Percentiles rank a stretch among this genome's conserved stretches.
These are phyloP conservation scores for Cephalopholis sonnerati DNA, from an alignment of 2,113 vertebrate genomes.

Conservation along the genomic window DNA sequence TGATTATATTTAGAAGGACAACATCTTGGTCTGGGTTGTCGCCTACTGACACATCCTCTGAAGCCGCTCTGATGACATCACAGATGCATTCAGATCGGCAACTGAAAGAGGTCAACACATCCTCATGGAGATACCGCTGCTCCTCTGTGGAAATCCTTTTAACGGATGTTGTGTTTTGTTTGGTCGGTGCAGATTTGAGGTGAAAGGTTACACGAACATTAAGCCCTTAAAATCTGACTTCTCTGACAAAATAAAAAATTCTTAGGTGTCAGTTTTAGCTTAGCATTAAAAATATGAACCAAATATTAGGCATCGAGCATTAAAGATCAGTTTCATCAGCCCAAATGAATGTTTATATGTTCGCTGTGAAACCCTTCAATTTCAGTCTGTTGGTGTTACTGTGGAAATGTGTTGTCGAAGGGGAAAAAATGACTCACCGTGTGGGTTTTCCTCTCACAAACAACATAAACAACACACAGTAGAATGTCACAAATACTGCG, in stretches of 20 bases:
- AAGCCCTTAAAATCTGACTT: not conserved
- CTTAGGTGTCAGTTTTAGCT: not conserved
- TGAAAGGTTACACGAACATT: not conserved
- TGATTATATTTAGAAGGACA: slow-evolving; percentile 55
- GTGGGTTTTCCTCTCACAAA: slow-evolving; percentile 35
- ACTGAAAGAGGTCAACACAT: not conserved
- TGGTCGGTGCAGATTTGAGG: not conserved
- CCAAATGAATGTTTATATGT: not conserved
- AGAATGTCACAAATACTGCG: not conserved
- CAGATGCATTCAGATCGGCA: not conserved
- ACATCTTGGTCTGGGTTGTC: slow-evolving; percentile 26
- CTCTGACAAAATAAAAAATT: not conserved
- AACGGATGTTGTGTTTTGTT: not conserved
- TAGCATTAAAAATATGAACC: not conserved
- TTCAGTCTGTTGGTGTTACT: not conserved
- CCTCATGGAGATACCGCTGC: not conserved
- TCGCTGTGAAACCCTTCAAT: not conserved
- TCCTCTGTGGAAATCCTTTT: not conserved
- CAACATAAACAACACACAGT: not conserved
- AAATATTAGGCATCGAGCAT: not conserved
- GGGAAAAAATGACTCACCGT: slow-evolving; percentile 36
- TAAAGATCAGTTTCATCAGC: not conserved
- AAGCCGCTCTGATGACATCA: not conserved
- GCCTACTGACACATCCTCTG: slow-evolving; percentile 14
- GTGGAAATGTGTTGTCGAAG: slow-evolving; percentile 8